phyloP scores from a whole-genome alignment of 35 echinoderm and acorn worm genomes.

The Strongylocentrotus purpuratus region DNA sequence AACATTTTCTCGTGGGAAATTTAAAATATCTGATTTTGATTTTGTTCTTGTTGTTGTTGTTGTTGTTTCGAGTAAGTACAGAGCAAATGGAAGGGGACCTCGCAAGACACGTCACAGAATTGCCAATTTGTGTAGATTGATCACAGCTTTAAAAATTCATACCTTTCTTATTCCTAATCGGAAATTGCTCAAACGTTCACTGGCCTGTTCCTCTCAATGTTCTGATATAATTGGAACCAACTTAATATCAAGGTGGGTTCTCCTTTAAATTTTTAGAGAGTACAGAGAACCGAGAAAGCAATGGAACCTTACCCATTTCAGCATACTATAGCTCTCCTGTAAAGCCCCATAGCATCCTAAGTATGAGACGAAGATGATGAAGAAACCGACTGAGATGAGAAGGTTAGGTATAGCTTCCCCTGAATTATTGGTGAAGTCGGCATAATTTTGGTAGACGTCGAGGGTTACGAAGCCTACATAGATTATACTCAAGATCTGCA shows the following conservation, averaged over 20 bases:
- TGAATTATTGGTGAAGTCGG: constrained; percentile 41
- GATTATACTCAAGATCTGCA: constrained; percentile 78
- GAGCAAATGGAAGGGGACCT: no score
- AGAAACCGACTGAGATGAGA: constrained; percentile 70
- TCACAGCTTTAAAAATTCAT: neutral
- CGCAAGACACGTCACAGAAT: no score
- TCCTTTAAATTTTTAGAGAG: neutral
- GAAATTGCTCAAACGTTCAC: neutral
- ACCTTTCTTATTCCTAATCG: neutral
- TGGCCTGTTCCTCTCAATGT: no score
- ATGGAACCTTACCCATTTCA: neutral
- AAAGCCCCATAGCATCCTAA: constrained; percentile 88
- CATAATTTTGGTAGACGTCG: constrained; percentile 67
- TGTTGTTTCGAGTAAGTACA: no score
- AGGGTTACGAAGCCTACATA: constrained; percentile 57
- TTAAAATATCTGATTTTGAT: no score
- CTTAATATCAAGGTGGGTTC: no score
- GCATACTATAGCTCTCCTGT: constrained; percentile 92
- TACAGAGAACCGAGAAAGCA: neutral
- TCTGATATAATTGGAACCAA: no score
- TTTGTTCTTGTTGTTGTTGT: no score
- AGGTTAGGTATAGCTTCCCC: constrained; percentile 60
- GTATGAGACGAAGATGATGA: constrained; percentile 79
- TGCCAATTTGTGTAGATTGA: no score
- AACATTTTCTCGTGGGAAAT: no score